These are phyloP conservation scores for Adelognathus sp. DNA, from an alignment of 2,888 invertebrate species.

Conservation along the genomic window DNA sequence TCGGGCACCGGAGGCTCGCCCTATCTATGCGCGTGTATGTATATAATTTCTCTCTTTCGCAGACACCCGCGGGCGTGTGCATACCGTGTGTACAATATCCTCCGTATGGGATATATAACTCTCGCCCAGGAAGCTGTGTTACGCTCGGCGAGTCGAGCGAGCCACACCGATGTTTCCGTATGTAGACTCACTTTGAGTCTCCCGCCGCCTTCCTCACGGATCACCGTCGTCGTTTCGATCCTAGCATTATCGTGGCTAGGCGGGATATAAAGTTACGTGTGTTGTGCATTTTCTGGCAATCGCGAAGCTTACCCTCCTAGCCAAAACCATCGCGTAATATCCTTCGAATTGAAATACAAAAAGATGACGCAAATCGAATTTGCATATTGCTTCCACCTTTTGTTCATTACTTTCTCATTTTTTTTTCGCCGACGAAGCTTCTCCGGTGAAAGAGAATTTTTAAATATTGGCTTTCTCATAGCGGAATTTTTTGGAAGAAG, in stretches of 20 bases:
- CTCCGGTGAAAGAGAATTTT: no score
- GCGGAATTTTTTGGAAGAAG: no score
- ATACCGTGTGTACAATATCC: conserved; percentile 26
- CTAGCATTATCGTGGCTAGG: not conserved
- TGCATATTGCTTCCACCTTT: no score
- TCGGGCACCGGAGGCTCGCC: conserved; percentile 49
- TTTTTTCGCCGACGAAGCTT: no score
- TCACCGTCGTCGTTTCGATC: conserved; percentile 25
- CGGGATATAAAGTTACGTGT: not conserved
- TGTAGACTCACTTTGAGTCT: conserved; percentile 32
- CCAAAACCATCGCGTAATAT: conserved; percentile 1
- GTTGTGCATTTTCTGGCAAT: not conserved
- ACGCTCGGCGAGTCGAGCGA: conserved; percentile 42
- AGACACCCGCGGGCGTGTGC: conserved; percentile 38
- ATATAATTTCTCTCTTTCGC: not conserved
- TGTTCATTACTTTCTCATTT: no score
- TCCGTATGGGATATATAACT: conserved; percentile 24
- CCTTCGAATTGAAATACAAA: not conserved
- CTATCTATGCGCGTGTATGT: conserved; percentile 8
- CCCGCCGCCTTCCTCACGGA: conserved; percentile 41
- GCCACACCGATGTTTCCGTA: conserved; percentile 25
- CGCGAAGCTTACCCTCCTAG: not conserved
- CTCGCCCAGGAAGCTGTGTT: conserved; percentile 33
- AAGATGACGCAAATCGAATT: not conserved
- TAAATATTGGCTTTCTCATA: no score